phyloP scores from a whole-genome alignment of 2,113 vertebrate genomes.

The Rhipidura dahli region DNA sequence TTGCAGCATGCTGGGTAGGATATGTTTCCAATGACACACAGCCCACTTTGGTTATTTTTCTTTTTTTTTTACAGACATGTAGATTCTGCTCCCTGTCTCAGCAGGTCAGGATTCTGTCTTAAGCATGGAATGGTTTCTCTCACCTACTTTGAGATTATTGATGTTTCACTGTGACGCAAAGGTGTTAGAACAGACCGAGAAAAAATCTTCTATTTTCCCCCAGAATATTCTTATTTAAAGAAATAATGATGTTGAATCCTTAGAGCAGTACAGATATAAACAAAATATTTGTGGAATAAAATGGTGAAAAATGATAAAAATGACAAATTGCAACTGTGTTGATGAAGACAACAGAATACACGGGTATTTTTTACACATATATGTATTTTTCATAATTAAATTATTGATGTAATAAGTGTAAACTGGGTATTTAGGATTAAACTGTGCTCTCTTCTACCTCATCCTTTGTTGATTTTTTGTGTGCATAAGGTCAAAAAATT shows the following conservation, averaged over 20 bases:
- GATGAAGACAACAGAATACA: neutral
- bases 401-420: neutral
- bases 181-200: neutral
- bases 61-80: neutral
- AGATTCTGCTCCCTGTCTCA: neutral
- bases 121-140: neutral
- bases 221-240: neutral
- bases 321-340: neutral
- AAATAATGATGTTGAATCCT: neutral
- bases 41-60: accelerated
- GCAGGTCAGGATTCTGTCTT: neutral
- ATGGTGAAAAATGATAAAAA: neutral
- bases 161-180: neutral
- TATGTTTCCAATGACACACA: neutral
- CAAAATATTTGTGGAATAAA: neutral
- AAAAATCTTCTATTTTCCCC: neutral
- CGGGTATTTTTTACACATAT: neutral
- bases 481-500: neutral
- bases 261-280: neutral
- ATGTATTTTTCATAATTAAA: neutral
- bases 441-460: neutral
- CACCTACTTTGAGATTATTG: neutral
- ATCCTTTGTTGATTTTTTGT: neutral
- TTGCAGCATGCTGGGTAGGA: neutral
- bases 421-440: neutral